These are phyloP conservation scores for Ceratitis capitata DNA, from an alignment of 1,140 invertebrate genomes.

Conservation along the genomic window DNA sequence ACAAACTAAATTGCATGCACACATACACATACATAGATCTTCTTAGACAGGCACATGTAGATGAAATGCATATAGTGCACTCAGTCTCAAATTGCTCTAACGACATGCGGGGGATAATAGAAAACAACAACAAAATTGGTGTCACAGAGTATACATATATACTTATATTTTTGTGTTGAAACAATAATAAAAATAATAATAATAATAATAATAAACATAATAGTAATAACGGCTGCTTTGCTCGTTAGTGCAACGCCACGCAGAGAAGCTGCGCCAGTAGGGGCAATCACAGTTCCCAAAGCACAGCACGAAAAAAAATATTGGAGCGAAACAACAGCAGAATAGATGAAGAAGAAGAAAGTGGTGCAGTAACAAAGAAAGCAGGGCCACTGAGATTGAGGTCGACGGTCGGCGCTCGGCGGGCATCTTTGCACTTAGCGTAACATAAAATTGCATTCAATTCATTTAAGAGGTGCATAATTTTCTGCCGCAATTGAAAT, in stretches of 20 bases:
- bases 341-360: neutral
- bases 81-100: neutral
- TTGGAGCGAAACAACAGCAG: neutral
- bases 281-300: neutral
- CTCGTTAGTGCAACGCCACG: conserved; percentile 5
- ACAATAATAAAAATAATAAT: neutral
- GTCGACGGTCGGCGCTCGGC: too few relatives aligned
- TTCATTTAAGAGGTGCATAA: conserved; percentile 23
- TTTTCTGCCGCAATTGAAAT: neutral
- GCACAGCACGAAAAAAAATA: neutral
- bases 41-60: neutral
- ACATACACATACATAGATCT: neutral
- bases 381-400: neutral
- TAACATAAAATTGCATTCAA: conserved; percentile 12
- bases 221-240: conserved; percentile 4
- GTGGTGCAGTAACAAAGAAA: neutral
- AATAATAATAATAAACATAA: conserved; percentile 1
- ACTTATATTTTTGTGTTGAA: neutral
- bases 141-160: neutral
- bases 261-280: neutral
- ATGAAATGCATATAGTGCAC: neutral
- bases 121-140: neutral
- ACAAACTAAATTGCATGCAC: neutral
- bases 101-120: neutral
- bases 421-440: neutral